Percentiles rank a stretch among this genome's conserved stretches.
Evolutionary conservation across 1,140 invertebrate species (phyloP).

Genomic region (Listronotus bonariensis): DNA sequence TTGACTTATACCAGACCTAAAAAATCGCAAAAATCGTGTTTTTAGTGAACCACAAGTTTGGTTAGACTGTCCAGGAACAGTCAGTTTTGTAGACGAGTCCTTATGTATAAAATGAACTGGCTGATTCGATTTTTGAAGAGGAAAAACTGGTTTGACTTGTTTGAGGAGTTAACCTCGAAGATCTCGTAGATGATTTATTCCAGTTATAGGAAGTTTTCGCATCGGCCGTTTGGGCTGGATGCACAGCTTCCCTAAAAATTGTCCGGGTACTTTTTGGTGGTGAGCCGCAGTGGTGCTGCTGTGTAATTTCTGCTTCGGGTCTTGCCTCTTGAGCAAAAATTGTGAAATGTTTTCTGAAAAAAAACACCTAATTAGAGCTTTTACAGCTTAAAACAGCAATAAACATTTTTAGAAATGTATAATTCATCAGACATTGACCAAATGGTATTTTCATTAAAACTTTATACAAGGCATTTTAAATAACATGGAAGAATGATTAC

Average conservation of each 20-base stretch:
- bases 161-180: constrained; percentile 20
- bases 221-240: constrained; percentile 30
- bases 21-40: constrained; percentile 14
- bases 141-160: constrained; percentile 32
- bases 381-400: too few relatives aligned
- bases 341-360: constrained; percentile 48
- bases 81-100: neutral
- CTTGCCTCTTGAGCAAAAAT: constrained; percentile 39
- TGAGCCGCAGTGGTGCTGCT: constrained; percentile 19
- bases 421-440: too few relatives aligned
- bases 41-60: constrained; percentile 22
- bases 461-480: too few relatives aligned
- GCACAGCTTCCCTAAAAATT: constrained; percentile 34
- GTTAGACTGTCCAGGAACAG: neutral
- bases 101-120: neutral
- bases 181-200: constrained; percentile 2
- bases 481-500: too few relatives aligned
- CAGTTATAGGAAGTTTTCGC: constrained; percentile 33
- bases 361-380: constrained; percentile 5
- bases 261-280: constrained; percentile 26
- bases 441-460: too few relatives aligned
- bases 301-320: constrained; percentile 16
- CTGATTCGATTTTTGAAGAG: constrained; percentile 20
- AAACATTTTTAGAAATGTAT: too few relatives aligned
- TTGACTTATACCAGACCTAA: constrained; percentile 44